Evolutionary conservation across 2,797 vertebrate species (phyloP), one percentile per base, ranked within the genome.

Genomic region (Brachymystax lenok): DNA sequence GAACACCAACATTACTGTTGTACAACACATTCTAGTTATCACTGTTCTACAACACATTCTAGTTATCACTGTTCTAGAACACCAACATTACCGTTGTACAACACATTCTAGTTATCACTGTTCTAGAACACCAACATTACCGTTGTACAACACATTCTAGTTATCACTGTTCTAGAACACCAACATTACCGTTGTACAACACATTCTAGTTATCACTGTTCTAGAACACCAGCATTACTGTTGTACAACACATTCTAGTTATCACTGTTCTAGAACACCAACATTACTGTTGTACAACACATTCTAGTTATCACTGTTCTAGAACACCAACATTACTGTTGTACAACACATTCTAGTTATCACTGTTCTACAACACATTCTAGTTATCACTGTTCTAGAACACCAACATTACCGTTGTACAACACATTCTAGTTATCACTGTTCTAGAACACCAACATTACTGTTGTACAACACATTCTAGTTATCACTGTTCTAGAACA

Each of bases 81-180:
- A 64, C 28, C 17, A 50, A 64, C 51, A 13, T n/a, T n/a, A n/a
- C n/a, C n/a, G n/a, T n/a, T n/a, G n/a, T n/a, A n/a, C n/a, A n/a
- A n/a, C 95, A 95, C 95, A 96, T 96, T 98, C 96, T 96, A 99
- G 97, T 99, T 96, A 98, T 35, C 33, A 35, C 33, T 35, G 33
- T 35, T 35, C 5, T 35, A 35, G 5, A 35, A 96, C 95, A n/a
- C n/a, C n/a, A n/a, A n/a, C n/a, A n/a, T n/a, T n/a, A n/a, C n/a
- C n/a, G n/a, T n/a, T n/a, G n/a, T n/a, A n/a, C n/a, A n/a, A n/a
- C n/a, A 95, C 95, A 96, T 96, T 98, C 96, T 96, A 99, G 97
- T 96, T 96, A 98, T 95, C 91, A 96, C 90, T 94, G 96, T 92
- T 95, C 95, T 91, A 87, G 50, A 78, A 17, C 54, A n/a, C n/a